phyloP scores from a whole-genome alignment of 2,797 vertebrate species.

The Chaunax sp. region DNA sequence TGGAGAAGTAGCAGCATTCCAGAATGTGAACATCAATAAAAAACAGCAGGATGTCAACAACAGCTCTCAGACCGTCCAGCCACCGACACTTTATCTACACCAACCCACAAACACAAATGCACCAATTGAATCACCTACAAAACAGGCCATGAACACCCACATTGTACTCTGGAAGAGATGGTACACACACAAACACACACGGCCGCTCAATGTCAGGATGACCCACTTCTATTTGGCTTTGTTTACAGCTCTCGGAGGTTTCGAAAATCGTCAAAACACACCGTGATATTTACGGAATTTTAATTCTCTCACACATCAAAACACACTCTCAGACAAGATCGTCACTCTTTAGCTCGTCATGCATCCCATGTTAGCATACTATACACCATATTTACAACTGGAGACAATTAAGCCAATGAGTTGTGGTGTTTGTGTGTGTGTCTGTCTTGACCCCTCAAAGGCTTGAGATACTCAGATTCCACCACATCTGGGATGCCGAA shows the following conservation, averaged over 20 bases:
- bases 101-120: constrained; percentile 52
- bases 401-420: constrained; percentile 35
- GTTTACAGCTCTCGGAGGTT: constrained; percentile 48
- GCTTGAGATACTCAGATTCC: constrained; percentile 44
- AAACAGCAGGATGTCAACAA: constrained; percentile 44
- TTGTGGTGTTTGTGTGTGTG: constrained; percentile 5
- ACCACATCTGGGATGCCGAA: constrained; percentile 71
- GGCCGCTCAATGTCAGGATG: constrained; percentile 43
- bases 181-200: constrained; percentile 30
- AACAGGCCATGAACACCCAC: constrained; percentile 34
- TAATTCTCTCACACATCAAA: constrained; percentile 53
- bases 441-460: constrained; percentile 46
- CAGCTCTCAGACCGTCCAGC: constrained; percentile 43
- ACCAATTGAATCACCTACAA: constrained; percentile 37
- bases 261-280: constrained; percentile 35
- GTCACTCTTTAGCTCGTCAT: constrained; percentile 15
- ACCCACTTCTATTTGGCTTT: constrained; percentile 57
- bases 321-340: constrained; percentile 23
- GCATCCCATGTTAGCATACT: constrained; percentile 18
- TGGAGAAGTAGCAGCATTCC: constrained; percentile 38
- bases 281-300: constrained; percentile 39
- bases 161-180: constrained; percentile 23
- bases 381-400: constrained; percentile 51
- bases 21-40: constrained; percentile 49
- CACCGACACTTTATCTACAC: constrained; percentile 40